These are phyloP conservation scores for Halichoeres trimaculatus DNA, from an alignment of 2,113 vertebrate species.

Conservation along the genomic window DNA sequence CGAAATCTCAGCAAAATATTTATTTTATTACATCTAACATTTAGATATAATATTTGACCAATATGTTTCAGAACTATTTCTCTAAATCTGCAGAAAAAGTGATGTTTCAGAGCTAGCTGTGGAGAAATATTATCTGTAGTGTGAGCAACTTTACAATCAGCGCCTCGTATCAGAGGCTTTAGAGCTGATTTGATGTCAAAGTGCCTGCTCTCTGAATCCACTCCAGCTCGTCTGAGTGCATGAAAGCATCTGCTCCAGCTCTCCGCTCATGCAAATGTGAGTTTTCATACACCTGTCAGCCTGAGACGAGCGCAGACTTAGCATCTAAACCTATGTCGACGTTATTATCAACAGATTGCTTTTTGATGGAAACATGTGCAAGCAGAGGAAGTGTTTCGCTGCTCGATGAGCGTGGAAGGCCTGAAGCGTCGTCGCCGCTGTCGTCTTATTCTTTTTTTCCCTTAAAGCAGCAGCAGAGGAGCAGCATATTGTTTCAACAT, in stretches of 20 bases:
- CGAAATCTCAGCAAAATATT: no score
- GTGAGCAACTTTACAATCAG: no score
- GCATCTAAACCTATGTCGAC: neutral
- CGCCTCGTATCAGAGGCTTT: neutral
- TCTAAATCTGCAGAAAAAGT: no score
- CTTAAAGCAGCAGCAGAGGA: neutral
- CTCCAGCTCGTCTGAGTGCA: slow-evolving; percentile 6
- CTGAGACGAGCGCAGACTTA: neutral
- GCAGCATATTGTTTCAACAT: slow-evolving; percentile 59
- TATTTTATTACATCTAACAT: no score
- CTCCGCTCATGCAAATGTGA: neutral
- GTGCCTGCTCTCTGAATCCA: neutral
- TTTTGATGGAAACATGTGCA: slow-evolving; percentile 28
- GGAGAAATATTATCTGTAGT: no score
- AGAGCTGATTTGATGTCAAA: neutral
- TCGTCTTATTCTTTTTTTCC: neutral
- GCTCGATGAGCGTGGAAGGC: neutral
- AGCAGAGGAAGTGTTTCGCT: slow-evolving; percentile 9
- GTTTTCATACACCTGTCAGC: slow-evolving; percentile 21
- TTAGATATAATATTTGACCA: no score
- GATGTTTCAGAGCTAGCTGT: no score
- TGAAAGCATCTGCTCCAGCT: slow-evolving; percentile 28
- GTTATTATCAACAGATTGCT: slow-evolving; percentile 15
- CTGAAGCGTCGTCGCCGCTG: neutral
- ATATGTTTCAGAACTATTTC: no score